These are phyloP conservation scores for Achroia grisella DNA, from an alignment of 1,140 invertebrate species.

Conservation along the genomic window DNA sequence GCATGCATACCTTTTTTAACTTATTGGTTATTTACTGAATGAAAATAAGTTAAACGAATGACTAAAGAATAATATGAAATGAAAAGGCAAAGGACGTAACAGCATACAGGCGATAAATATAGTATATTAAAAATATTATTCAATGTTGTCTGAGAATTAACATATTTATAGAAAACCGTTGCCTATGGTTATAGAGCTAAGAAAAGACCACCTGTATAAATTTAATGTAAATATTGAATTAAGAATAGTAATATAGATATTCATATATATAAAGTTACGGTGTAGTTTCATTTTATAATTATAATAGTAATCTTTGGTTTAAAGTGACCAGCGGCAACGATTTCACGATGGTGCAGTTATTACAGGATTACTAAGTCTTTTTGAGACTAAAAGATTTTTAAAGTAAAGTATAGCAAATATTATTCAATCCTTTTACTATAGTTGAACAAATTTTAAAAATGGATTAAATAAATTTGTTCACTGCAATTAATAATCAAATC, in stretches of 20 bases:
- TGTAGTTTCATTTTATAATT: slow-evolving; percentile 33
- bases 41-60: background rate
- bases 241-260: slow-evolving; percentile 1
- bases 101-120: background rate
- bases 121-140: background rate
- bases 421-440: too few species aligned
- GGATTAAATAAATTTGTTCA: too few species aligned
- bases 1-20: too few species aligned
- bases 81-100: background rate
- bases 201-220: slow-evolving; percentile 40
- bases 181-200: slow-evolving; percentile 13
- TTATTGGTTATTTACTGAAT: too few species aligned
- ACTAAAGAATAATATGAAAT: background rate
- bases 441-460: too few species aligned
- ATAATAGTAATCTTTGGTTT: too few species aligned
- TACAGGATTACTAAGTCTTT: too few species aligned
- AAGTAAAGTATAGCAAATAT: too few species aligned
- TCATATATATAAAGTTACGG: slow-evolving; percentile 38
- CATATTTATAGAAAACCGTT: background rate
- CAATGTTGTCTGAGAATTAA: background rate
- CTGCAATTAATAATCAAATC: too few species aligned
- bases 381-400: too few species aligned
- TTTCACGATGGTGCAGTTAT: too few species aligned
- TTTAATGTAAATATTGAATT: slow-evolving; percentile 44
- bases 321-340: too few species aligned